A percentile compares a stretch with the other conserved stretches of the same genome.
Evolutionary conservation across 2,888 invertebrate genomes (phyloP).

Genomic region (Candidula unifasciata): DNA sequence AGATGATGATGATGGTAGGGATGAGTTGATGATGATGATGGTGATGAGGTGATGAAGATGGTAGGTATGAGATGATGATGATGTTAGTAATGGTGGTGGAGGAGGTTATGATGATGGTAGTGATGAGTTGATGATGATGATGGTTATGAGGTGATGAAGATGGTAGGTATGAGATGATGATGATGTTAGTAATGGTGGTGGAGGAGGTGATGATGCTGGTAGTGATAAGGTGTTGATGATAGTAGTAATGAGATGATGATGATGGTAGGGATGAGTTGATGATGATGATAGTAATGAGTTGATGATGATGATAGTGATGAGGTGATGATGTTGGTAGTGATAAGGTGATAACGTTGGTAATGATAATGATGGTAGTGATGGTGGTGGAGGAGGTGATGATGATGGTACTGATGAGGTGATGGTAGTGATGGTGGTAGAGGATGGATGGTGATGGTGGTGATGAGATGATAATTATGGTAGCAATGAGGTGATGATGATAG

Average conservation of each 20-base stretch:
- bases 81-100: neutral
- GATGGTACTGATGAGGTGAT: neutral
- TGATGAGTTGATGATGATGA: neutral
- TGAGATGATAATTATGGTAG: neutral
- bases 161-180: neutral
- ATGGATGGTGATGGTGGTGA: neutral
- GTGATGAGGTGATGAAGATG: neutral
- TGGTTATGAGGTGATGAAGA: neutral
- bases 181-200: neutral
- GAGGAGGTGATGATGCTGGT: neutral
- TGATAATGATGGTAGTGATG: neutral
- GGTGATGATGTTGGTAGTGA: neutral
- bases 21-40: neutral
- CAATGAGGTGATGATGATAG: neutral
- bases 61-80: neutral
- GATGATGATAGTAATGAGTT: neutral
- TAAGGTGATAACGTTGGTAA: neutral
- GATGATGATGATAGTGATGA: neutral
- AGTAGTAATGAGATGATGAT: neutral
- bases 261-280: neutral
- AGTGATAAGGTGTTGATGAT: neutral
- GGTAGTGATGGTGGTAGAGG: no score
- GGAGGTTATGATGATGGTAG: neutral
- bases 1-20: neutral
- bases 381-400: neutral